Evolutionary conservation across 2,113 vertebrate species (phyloP).

Genomic region (Entelurus aequoreus): DNA sequence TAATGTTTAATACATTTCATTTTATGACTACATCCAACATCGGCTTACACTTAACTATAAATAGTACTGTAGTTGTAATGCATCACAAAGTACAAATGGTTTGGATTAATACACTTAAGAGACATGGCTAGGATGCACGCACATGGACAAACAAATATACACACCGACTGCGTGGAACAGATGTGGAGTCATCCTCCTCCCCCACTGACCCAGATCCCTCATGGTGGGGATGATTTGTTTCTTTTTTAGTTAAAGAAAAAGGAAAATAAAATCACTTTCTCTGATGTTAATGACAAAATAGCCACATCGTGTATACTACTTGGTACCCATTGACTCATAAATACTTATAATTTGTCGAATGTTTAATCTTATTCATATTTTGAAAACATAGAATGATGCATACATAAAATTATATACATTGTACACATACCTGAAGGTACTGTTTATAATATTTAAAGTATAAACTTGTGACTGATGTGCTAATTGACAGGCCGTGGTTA

Average conservation of each 20-base stretch:
- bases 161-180: conserved; percentile 41
- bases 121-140: neutral
- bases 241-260: neutral
- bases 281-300: no score
- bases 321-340: no score
- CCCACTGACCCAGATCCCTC: conserved; percentile 58
- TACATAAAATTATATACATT: no score
- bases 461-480: neutral
- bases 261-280: neutral
- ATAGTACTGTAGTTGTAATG: conserved; percentile 20
- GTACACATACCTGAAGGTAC: no score
- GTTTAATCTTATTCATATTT: no score
- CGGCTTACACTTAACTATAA: conserved; percentile 22
- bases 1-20: neutral
- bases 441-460: no score
- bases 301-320: no score
- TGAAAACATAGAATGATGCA: no score
- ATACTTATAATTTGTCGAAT: no score
- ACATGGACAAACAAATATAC: conserved; percentile 3
- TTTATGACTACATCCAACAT: neutral
- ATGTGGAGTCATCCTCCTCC: conserved; percentile 42
- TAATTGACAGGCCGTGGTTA: neutral
- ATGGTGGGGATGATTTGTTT: conserved; percentile 25
- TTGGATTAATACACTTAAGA: conserved; percentile 20
- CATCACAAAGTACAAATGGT: neutral